Base-by-base conservation (phyloP, 2,888 invertebrate genomes). In the Drosophila niveifrons region DNA sequence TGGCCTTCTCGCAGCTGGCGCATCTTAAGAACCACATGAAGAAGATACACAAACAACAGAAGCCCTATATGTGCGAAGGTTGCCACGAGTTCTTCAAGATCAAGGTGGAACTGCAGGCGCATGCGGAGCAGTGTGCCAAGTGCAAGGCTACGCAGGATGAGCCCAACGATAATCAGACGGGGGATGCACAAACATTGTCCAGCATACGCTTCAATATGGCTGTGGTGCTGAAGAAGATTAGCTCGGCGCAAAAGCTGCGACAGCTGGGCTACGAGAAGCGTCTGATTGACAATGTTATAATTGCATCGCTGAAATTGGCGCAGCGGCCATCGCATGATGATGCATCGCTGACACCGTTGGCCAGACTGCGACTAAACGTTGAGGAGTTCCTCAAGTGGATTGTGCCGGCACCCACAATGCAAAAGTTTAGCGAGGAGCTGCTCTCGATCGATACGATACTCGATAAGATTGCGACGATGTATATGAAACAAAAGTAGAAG, bases 11-110 rank as follows among this genome's bases (percentile, higher is more conserved):
- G 0, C 97, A 97, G 90, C 92, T 97, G 63, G 96, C 97, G 0
- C 97, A 97, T 89, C 94, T 97, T 92, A 97, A 97, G 92, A 96
- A 97, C 70, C 97, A 97, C 91, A 96, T 97, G 96, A 94, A 95
- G 70, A 96, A 96, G 84, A 96, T 97, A 59, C 97, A 97, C 91
- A 95, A 96, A 31, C 94, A 96, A 77, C 94, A 94, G 70, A 95
- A 96, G 77, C 96, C 96, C 0, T 97, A 97, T 89, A 94, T 95
- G 89, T 97, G 97, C 90, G 92, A 93, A 17, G 94, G 94, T 55
- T 97, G 97, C 91, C 93, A 94, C 31, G 93, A 94, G 50, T 96
- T 96, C 90, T 96, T 96, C 90, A 95, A 96, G 89, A 94, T 96
- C 31, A 97, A 97, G 92, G 94, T 93, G 50, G 95, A 96, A 53